Evolutionary conservation across 2,888 invertebrate genomes (phyloP), one percentile per base, ranked within the genome.

Genomic region (Exocentrus adspersus): DNA sequence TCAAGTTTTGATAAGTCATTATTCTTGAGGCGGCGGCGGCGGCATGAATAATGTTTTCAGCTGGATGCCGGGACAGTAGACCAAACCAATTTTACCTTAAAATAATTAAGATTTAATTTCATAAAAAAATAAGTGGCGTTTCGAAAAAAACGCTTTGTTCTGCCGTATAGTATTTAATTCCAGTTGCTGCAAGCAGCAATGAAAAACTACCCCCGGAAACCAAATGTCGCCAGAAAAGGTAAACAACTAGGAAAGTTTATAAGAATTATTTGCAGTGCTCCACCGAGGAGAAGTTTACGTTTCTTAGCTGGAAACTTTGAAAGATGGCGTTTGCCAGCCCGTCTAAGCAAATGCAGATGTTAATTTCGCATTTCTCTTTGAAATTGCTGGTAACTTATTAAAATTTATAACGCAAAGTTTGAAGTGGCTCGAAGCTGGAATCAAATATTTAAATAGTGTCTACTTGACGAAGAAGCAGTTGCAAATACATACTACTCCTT

Each of bases 1-100:
- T 72, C 68, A 68, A 72, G 75, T 78, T 77, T 75, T 75, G 77
- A 77, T 78, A 75, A 77, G 75, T 75, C 73, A 77, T 78, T 78
- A 78, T 79, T 78, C 76, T 77, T 75, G 75, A 77, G 77, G 75
- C 64, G 68, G 65, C 67, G 66, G 67, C 68, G 68, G 65, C 67
- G 66, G 67, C 68, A 72, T 72, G 73, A 70, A 69, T 61, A 64
- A 65, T 50, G 64, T 64, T 64, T 65, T 62, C 60, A 57, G 43
- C 54, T 56, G 50, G 61, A 68, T 60, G 42, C 37, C 32, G 59
- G 19, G 30, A 32, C 45, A 57, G 57, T 32, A 12, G 46, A 57
- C 57, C 57, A 56, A 20, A 20, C 21, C 17, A 71, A 7, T 51
- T 19, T 51, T 12, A 28, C 20, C n/a, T n/a, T n/a, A n/a, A n/a